These are phyloP conservation scores for Chelonia mydas DNA, from an alignment of 2,797 vertebrate genomes.

Conservation along the genomic window DNA sequence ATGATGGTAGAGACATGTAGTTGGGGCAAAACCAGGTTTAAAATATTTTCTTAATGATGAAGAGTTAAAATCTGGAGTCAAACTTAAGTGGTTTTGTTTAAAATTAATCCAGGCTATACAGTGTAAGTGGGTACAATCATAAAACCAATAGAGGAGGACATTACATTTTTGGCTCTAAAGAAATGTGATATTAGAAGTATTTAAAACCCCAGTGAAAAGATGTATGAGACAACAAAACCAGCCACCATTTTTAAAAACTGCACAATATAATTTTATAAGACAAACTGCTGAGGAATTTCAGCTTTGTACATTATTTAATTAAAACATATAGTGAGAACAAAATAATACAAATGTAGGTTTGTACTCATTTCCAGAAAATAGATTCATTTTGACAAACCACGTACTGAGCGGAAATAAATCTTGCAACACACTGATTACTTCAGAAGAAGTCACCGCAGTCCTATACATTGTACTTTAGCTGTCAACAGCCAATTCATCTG, in stretches of 20 bases:
- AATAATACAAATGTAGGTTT: conserved; percentile 67
- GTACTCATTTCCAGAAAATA: conserved; percentile 76
- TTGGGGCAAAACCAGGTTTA: not conserved
- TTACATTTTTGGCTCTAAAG: conserved; percentile 2
- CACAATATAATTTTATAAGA: conserved; percentile 58
- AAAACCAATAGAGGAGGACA: not conserved
- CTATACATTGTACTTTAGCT: conserved; percentile 50
- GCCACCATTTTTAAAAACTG: conserved; percentile 41
- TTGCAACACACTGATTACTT: conserved; percentile 69
- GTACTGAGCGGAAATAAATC: conserved; percentile 57
- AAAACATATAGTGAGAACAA: conserved; percentile 75
- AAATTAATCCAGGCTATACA: not conserved
- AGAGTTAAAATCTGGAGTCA: not conserved
- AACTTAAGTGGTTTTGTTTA: not conserved
- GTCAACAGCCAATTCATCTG: conserved; percentile 57
- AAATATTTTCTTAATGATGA: not conserved
- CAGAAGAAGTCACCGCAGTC: conserved; percentile 65
- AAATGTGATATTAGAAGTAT: not conserved
- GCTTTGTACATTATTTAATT: conserved; percentile 76
- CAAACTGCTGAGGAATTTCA: conserved; percentile 38
- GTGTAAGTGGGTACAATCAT: not conserved
- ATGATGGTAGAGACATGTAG: rapidly evolving
- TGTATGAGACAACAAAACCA: not conserved
- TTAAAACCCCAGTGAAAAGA: not conserved
- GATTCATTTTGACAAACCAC: conserved; percentile 68